phyloP scores from a whole-genome alignment of 2,113 vertebrate species.

The Pterocles gutturalis region DNA sequence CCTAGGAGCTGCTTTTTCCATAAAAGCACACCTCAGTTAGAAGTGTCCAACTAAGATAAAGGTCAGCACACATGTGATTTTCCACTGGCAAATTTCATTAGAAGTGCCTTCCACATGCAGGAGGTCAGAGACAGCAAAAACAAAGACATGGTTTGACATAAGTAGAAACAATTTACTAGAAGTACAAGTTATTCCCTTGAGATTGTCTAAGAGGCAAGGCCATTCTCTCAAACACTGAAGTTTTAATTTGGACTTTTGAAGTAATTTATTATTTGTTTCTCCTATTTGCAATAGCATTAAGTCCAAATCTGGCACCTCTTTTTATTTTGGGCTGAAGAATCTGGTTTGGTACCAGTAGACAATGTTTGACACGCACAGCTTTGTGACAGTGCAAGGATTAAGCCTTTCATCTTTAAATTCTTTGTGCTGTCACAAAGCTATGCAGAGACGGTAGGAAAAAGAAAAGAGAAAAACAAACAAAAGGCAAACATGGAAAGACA shows the following conservation, averaged over 20 bases:
- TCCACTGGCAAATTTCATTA: not conserved
- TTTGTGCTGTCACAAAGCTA: not conserved
- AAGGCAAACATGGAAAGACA: not conserved
- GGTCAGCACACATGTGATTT: not conserved
- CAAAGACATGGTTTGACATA: not conserved
- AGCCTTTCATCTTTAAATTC: not conserved
- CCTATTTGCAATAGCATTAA: not conserved
- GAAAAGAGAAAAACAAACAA: not conserved
- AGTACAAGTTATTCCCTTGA: not conserved
- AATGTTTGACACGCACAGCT: not conserved
- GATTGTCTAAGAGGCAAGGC: not conserved
- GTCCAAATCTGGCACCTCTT: not conserved
- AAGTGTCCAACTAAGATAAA: not conserved
- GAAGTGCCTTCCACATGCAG: not conserved
- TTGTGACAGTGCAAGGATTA: not conserved
- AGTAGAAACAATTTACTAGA: not conserved
- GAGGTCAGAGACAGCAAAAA: not conserved
- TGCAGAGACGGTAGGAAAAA: not conserved
- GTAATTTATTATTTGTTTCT: not conserved
- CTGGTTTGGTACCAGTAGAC: not conserved
- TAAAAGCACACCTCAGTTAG: not conserved
- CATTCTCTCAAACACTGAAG: not conserved
- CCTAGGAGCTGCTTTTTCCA: not conserved
- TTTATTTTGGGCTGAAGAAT: not conserved
- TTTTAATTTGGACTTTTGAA: not conserved